A percentile compares a stretch with the other conserved stretches of the same genome.
Evolutionary conservation across 2,888 invertebrate species (phyloP).

Genomic region (Apotomis betuletana): DNA sequence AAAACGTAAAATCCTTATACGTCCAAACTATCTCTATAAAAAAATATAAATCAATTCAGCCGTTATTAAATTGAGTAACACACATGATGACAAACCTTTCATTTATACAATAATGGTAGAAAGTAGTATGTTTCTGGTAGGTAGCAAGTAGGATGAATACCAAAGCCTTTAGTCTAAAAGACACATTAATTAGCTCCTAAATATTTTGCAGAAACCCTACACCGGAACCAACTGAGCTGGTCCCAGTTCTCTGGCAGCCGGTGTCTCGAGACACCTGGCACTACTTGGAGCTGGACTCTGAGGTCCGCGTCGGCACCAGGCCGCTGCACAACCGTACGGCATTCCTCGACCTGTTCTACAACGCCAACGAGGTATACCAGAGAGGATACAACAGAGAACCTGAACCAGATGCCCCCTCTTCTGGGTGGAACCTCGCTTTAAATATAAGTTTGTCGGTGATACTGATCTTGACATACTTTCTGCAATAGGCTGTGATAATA

Average conservation of each 20-base stretch:
- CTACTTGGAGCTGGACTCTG: slow-evolving; percentile 54
- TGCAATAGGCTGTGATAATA: not conserved
- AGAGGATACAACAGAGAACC: not conserved
- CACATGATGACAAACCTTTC: no score
- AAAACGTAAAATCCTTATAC: no score
- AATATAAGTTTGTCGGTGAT: slow-evolving; percentile 4
- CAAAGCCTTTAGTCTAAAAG: no score
- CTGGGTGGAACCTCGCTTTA: slow-evolving; percentile 3
- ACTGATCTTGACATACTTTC: not conserved
- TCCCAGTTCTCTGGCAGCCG: slow-evolving; percentile 61
- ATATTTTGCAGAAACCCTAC: slow-evolving; percentile 59
- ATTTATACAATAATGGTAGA: no score
- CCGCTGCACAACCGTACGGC: slow-evolving; percentile 54
- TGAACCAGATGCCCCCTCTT: not conserved
- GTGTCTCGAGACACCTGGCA: slow-evolving; percentile 49
- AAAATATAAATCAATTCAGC: no score
- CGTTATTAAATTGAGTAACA: no score
- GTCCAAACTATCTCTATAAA: no score
- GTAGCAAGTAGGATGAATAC: no score
- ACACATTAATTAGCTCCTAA: not conserved
- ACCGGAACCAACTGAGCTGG: slow-evolving; percentile 53
- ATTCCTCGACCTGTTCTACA: slow-evolving; percentile 62
- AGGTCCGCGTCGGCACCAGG: slow-evolving; percentile 47
- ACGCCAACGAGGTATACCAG: slow-evolving; percentile 46
- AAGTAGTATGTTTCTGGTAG: no score